phyloP scores from a whole-genome alignment of 2,797 vertebrate species.

The Momotus momota region DNA sequence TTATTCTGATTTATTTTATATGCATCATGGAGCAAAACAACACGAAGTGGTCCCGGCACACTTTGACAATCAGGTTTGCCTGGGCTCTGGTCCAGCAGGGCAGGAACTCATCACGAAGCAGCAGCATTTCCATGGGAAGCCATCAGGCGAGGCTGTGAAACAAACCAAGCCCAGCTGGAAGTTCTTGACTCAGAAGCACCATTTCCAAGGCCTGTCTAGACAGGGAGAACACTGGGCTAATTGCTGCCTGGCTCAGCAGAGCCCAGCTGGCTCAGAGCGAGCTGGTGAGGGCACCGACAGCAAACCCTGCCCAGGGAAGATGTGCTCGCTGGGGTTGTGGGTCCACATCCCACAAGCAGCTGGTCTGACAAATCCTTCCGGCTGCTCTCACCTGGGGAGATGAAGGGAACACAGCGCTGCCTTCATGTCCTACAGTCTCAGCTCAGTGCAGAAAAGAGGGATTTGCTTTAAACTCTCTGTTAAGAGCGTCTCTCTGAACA shows the following conservation, averaged over 20 bases:
- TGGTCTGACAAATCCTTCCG: neutral
- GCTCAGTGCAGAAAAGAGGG: neutral
- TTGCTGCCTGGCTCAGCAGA: neutral
- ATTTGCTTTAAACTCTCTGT: neutral
- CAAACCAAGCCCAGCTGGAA: neutral
- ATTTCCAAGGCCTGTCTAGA: neutral
- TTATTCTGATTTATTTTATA: neutral
- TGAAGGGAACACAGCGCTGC: neutral
- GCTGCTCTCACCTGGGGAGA: neutral
- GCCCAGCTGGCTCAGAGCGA: neutral
- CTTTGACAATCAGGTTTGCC: neutral
- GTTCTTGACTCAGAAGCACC: neutral
- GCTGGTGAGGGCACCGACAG: neutral
- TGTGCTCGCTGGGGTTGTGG: fast-evolving
- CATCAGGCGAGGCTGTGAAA: neutral
- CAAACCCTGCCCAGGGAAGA: neutral
- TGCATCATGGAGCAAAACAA: fast-evolving
- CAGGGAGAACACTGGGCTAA: neutral
- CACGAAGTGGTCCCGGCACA: neutral
- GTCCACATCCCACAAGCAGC: fast-evolving
- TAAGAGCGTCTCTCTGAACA: neutral
- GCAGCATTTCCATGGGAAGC: neutral
- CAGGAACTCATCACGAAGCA: neutral
- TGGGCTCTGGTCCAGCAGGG: neutral
- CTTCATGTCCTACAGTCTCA: neutral